A percentile compares a stretch with the other conserved stretches of the same genome.
These are phyloP conservation scores for Drepana falcataria DNA, from an alignment of 2,888 invertebrate species.

Conservation along the genomic window DNA sequence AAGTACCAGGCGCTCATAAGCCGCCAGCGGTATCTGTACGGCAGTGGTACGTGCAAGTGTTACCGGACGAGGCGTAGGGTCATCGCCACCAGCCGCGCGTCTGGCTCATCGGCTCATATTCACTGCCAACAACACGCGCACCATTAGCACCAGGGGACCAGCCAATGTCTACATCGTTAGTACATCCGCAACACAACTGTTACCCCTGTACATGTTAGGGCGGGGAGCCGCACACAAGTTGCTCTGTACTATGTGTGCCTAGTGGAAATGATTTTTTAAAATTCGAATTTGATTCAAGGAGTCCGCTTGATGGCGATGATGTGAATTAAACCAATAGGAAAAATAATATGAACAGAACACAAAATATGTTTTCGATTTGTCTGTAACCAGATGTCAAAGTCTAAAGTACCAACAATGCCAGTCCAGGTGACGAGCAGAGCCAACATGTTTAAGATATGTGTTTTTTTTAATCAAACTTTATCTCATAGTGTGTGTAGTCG, in stretches of 20 bases:
- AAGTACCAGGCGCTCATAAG: neutral
- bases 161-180: neutral
- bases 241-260: neutral
- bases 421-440: no score
- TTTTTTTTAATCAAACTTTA: no score
- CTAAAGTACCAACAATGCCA: no score
- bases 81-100: conserved; percentile 59
- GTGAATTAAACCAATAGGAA: conserved; percentile 24
- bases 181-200: neutral
- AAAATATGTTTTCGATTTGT: neutral
- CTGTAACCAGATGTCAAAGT: neutral
- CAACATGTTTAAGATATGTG: no score
- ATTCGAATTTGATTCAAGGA: conserved; percentile 3
- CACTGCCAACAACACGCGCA: conserved; percentile 56
- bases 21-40: conserved; percentile 2
- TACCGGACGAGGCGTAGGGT: conserved; percentile 57
- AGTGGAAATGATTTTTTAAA: conserved; percentile 6
- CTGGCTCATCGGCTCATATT: conserved; percentile 61
- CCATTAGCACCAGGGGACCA: conserved; percentile 10
- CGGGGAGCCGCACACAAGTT: no score
- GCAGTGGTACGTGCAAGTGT: conserved; percentile 15
- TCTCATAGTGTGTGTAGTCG: no score
- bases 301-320: conserved; percentile 25
- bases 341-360: conserved; percentile 12
- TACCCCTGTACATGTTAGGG: conserved; percentile 7